phyloP scores from a whole-genome alignment of 2,797 vertebrate species.

The Molossus molossus region DNA sequence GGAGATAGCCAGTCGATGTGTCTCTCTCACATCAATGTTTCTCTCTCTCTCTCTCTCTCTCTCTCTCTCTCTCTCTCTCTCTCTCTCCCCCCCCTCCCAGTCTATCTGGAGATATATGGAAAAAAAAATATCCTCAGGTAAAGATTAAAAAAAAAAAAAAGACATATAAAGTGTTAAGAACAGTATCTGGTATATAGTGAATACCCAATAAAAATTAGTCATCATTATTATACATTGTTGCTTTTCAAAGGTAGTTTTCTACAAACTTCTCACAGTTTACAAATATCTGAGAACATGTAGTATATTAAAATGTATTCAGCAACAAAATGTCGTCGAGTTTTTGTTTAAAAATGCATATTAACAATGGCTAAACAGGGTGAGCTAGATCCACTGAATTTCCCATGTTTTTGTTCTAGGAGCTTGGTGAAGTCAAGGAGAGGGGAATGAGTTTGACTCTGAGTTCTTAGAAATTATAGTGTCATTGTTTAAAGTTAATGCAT shows the following conservation, averaged over 20 bases:
- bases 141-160: neutral
- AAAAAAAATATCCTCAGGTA: too few relatives aligned
- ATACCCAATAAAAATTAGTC: neutral
- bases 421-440: neutral
- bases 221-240: neutral
- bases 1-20: too few relatives aligned
- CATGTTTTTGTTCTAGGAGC: neutral
- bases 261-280: neutral
- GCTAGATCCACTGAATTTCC: neutral
- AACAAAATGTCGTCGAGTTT: constrained; percentile 7
- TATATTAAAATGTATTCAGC: neutral
- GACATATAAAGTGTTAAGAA: neutral
- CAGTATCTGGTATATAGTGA: neutral
- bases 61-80: too few relatives aligned
- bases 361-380: neutral
- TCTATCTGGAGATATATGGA: too few relatives aligned
- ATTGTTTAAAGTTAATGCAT: constrained; percentile 10
- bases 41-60: too few relatives aligned
- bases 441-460: neutral
- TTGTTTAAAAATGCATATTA: neutral
- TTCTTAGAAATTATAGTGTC: neutral
- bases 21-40: too few relatives aligned
- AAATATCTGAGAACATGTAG: neutral
- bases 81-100: too few relatives aligned
- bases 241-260: constrained; percentile 22